These are phyloP conservation scores for Allobates femoralis DNA, from an alignment of 2,797 vertebrate genomes.

Conservation along the genomic window DNA sequence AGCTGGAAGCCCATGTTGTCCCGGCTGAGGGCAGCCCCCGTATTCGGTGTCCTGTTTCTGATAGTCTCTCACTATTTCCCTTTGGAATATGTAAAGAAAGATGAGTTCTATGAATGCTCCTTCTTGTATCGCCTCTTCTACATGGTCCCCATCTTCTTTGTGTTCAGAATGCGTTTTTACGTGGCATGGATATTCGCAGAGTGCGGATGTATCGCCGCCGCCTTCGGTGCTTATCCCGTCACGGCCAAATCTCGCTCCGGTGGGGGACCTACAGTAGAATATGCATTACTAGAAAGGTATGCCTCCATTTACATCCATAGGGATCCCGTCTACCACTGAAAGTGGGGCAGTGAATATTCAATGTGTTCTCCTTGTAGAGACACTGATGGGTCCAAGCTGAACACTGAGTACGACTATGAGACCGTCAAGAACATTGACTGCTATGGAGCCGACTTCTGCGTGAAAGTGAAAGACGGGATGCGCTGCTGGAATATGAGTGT, in stretches of 20 bases:
- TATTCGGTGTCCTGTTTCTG: constrained; percentile 84
- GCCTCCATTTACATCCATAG: background rate
- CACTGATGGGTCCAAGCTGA: constrained; percentile 63
- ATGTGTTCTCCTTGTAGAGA: constrained; percentile 12
- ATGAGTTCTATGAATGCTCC: constrained; percentile 81
- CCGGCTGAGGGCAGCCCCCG: constrained; percentile 80
- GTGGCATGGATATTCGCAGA: constrained; percentile 90
- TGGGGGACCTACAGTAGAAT: constrained; percentile 84
- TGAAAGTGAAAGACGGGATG: constrained; percentile 92
- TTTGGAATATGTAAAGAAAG: constrained; percentile 81
- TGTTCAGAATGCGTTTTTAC: constrained; percentile 93
- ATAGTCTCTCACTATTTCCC: constrained; percentile 83
- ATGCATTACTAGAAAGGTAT: constrained; percentile 73
- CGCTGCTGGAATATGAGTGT: constrained; percentile 96
- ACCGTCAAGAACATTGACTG: constrained; percentile 92
- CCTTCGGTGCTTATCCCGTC: constrained; percentile 89
- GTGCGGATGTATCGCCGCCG: constrained; percentile 86
- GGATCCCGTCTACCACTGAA: too few species aligned
- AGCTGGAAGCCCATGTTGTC: constrained; percentile 81
- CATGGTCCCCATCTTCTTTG: constrained; percentile 88
- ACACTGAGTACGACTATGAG: constrained; percentile 82
- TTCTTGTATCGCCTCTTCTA: constrained; percentile 86
- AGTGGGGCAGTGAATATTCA: background rate
- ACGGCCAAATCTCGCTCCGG: constrained; percentile 83
- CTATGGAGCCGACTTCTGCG: constrained; percentile 89